Evolutionary conservation across 2,888 invertebrate species (phyloP), one percentile per base, ranked within the genome.

Genomic region (Lasioglossum figueresi): DNA sequence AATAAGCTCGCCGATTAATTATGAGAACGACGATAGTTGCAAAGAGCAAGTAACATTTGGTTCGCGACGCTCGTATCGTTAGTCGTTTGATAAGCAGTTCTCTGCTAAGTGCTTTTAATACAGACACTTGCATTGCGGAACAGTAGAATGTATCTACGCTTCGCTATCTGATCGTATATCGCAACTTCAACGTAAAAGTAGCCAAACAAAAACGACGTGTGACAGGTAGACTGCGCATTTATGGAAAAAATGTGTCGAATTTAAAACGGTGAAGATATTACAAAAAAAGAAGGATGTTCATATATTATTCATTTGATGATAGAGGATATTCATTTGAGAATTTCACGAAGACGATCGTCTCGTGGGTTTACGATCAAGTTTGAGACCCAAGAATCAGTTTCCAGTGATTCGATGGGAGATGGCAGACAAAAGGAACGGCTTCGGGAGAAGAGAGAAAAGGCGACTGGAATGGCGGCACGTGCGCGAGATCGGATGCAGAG

Each of bases 401-500:
- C 31, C 34, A 34, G 34, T 23, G 34, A 23, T 37, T 68, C 0
- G 37, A 68, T 37, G 37, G 10, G 37, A 63, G 31, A 6, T 37
- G 19, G 23, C 34, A 37, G 68, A 68, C 4, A 68, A 68, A 63
- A 68, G 68, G 3, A 23, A 37, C 19, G 23, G 23, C 37, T 34
- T 31, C 34, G 3, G 63, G 34, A 63, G 66, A 31, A 66, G 52
- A 19, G 40, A 45, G n/a, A 66, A 23, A 52, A 23, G 75, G 40
- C 68, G 70, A 59, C 23, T 56, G 79, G 52, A 78, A 81, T 80
- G 76, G 77, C 71, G 73, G 76, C 82, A 75, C 84, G 78, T 70
- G 82, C 82, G 70, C 59, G 68, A 74, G 80, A 78, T 79, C 83
- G 48, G 78, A 80, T 66, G 84, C 76, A 59, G 81, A 74, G 82